Conservation (phyloP, 2,797 vertebrate genomes). For the Protonibea diacanthus region DNA sequence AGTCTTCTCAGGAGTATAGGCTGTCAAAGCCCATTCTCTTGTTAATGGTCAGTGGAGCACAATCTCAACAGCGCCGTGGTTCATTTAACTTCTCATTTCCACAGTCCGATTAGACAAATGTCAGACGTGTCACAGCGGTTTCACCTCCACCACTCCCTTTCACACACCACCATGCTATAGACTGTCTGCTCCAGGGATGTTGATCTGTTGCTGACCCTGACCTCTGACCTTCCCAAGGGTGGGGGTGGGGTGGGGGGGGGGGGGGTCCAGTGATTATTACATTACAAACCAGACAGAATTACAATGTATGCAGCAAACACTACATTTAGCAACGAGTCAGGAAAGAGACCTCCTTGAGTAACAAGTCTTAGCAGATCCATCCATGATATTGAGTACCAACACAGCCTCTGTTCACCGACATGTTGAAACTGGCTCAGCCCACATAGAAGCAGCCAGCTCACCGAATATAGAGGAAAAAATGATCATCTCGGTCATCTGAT, state of each 20-base stretch:
- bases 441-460: not conserved
- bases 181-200: slow-evolving; percentile 33
- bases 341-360: not conserved
- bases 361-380: slow-evolving; percentile 46
- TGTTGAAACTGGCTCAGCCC: slow-evolving; percentile 64
- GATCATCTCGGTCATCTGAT: not conserved
- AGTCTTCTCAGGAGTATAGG: not conserved
- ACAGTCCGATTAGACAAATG: slow-evolving; percentile 21
- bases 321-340: no score
- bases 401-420: slow-evolving; percentile 32
- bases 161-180: not conserved
- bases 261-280: slow-evolving; percentile 10
- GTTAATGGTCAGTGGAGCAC: slow-evolving; percentile 20
- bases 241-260: not conserved
- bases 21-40: slow-evolving; percentile 14
- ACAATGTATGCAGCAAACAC: not conserved
- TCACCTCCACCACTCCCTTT: not conserved
- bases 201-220: slow-evolving; percentile 62
- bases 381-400: slow-evolving; percentile 20
- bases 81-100: slow-evolving; percentile 38
- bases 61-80: slow-evolving; percentile 1
- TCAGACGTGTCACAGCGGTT: not conserved
- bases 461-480: not conserved
- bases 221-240: slow-evolving; percentile 45
- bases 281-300: not conserved